Conservation (phyloP, 1,140 invertebrate genomes). For the Aphis craccivora region DNA sequence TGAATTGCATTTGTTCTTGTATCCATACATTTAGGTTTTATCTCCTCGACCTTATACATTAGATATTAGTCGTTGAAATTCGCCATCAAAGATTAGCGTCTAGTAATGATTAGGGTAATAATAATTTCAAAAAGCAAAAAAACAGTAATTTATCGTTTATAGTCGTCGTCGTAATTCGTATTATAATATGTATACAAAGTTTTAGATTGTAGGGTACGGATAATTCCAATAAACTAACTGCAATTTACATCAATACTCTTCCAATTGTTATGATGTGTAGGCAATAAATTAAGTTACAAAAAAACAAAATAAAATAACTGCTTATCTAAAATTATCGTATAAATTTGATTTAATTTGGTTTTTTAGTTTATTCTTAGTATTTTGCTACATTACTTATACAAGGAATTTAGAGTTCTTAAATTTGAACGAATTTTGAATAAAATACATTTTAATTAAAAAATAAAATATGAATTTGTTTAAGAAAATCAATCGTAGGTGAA, state of each 20-base stretch:
- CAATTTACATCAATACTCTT: background rate
- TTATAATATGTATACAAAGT: background rate
- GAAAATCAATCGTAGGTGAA: background rate
- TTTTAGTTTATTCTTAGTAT: background rate
- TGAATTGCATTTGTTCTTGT: background rate
- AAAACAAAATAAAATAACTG: background rate
- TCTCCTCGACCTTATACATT: background rate
- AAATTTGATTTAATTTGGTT: background rate
- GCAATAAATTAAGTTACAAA: background rate
- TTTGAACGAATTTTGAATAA: background rate
- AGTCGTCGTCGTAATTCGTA: background rate
- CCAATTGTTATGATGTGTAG: background rate
- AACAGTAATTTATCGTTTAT: background rate
- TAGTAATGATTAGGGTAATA: background rate
- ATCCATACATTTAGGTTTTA: background rate
- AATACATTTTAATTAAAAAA: background rate
- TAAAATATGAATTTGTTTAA: background rate
- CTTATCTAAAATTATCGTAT: background rate
- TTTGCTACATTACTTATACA: rapidly evolving
- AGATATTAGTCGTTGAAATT: background rate
- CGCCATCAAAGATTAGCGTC: background rate
- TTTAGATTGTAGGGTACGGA: background rate
- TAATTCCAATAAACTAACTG: background rate
- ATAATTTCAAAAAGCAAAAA: background rate
- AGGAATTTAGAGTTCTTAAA: background rate